These are phyloP conservation scores for Planococcus citri DNA, from an alignment of 1,140 invertebrate genomes.

Conservation along the genomic window DNA sequence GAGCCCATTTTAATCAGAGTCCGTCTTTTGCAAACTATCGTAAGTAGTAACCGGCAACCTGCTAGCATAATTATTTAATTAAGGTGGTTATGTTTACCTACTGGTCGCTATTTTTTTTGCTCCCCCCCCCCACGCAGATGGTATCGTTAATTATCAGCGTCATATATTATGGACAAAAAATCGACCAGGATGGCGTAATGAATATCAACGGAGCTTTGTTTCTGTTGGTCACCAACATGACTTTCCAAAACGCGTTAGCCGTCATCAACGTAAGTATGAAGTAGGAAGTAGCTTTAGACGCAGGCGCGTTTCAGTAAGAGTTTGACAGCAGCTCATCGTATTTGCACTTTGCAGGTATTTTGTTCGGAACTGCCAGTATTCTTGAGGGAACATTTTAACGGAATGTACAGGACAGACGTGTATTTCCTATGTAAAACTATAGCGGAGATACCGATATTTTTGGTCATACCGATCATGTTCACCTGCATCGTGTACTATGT, in stretches of 20 bases:
- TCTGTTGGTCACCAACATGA: conserved; percentile 84
- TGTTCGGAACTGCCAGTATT: conserved; percentile 84
- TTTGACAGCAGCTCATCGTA: background rate
- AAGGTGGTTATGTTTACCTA: too few relatives aligned
- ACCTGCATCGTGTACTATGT: conserved; percentile 74
- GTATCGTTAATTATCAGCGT: conserved; percentile 73
- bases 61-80: too few relatives aligned
- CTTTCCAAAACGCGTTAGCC: conserved; percentile 80
- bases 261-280: conserved; percentile 81
- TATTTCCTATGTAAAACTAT: conserved; percentile 88
- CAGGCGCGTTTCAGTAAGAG: too few relatives aligned
- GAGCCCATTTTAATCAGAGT: conserved; percentile 84
- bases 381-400: conserved; percentile 76
- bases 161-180: conserved; percentile 73
- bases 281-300: too few relatives aligned
- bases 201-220: conserved; percentile 95
- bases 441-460: conserved; percentile 71
- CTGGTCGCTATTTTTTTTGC: too few relatives aligned
- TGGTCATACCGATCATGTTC: conserved; percentile 71
- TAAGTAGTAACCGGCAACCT: conserved; percentile 48
- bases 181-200: conserved; percentile 79
- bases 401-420: conserved; percentile 82
- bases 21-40: conserved; percentile 72
- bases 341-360: conserved; percentile 58
- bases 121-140: too few relatives aligned